Percentiles rank a stretch among this genome's conserved stretches.
phyloP scores from a whole-genome alignment of 2,888 invertebrate genomes.

The Drosophila leonis region DNA sequence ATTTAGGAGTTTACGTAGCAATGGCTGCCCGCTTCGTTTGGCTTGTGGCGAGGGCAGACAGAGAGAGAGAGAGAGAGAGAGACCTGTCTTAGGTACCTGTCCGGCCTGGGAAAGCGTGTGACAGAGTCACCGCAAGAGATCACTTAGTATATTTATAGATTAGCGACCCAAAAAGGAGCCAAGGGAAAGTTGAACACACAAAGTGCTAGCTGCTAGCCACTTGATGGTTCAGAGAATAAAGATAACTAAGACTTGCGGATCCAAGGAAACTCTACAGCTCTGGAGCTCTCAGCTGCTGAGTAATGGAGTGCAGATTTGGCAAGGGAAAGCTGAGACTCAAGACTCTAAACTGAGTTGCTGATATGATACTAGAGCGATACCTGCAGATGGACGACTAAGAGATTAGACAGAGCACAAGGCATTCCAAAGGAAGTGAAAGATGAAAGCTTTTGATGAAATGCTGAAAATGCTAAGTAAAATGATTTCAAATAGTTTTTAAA shows the following conservation, averaged over 20 bases:
- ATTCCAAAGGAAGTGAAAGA: neutral
- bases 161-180: constrained; percentile 51
- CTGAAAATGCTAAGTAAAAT: neutral
- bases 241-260: constrained; percentile 33
- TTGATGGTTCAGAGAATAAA: constrained; percentile 31
- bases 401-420: neutral
- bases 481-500: neutral
- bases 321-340: constrained; percentile 31
- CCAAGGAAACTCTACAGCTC: neutral
- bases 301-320: constrained; percentile 40
- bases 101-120: constrained; percentile 52
- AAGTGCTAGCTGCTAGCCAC: constrained; percentile 22
- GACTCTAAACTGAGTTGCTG: neutral
- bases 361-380: neutral
- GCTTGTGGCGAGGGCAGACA: neutral
- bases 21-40: neutral
- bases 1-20: constrained; percentile 76
- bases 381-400: neutral
- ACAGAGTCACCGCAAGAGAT: constrained; percentile 39
- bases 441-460: neutral
- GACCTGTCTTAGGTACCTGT: neutral
- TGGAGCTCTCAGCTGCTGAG: constrained; percentile 7
- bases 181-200: constrained; percentile 51
- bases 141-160: constrained; percentile 55
- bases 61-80: neutral